phyloP scores from a whole-genome alignment of 2,888 invertebrate genomes.

The Glyphotaelius pellucidus region DNA sequence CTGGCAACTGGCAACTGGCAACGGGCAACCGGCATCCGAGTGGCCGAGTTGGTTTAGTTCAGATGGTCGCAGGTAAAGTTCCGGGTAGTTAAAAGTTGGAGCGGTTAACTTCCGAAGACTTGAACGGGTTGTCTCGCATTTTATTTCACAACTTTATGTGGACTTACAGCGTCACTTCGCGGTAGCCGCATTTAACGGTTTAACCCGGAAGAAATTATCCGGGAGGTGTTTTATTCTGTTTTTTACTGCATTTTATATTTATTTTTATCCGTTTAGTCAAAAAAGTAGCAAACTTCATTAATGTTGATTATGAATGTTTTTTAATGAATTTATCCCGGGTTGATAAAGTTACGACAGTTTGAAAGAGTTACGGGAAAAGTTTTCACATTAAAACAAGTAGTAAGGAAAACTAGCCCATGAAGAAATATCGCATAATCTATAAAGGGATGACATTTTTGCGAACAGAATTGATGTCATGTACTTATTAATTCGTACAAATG shows the following conservation, averaged over 20 bases:
- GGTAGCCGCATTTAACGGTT: conserved; percentile 43
- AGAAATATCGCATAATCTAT: background rate
- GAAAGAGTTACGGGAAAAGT: background rate
- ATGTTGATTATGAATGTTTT: background rate
- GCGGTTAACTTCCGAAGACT: conserved; percentile 58
- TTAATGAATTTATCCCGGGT: background rate
- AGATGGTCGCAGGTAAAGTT: conserved; percentile 61
- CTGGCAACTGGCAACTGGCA: conserved; percentile 48
- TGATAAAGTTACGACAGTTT: background rate
- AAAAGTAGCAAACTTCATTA: background rate
- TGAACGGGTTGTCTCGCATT: conserved; percentile 51
- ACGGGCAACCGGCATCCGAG: conserved; percentile 42
- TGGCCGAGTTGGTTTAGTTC: conserved; percentile 50
- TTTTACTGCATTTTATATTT: background rate
- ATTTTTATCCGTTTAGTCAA: background rate
- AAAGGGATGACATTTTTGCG: background rate
- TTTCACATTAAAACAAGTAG: background rate
- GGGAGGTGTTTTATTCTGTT: background rate
- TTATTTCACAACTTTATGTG: conserved; percentile 48
- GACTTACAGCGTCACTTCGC: conserved; percentile 48
- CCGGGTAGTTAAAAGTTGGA: conserved; percentile 61
- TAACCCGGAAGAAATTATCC: conserved; percentile 40
- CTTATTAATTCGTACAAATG: background rate
- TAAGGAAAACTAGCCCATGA: background rate
- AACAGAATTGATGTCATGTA: background rate